Evolutionary conservation across 1,140 invertebrate species (phyloP).

Genomic region (Dysdera silvatica): DNA sequence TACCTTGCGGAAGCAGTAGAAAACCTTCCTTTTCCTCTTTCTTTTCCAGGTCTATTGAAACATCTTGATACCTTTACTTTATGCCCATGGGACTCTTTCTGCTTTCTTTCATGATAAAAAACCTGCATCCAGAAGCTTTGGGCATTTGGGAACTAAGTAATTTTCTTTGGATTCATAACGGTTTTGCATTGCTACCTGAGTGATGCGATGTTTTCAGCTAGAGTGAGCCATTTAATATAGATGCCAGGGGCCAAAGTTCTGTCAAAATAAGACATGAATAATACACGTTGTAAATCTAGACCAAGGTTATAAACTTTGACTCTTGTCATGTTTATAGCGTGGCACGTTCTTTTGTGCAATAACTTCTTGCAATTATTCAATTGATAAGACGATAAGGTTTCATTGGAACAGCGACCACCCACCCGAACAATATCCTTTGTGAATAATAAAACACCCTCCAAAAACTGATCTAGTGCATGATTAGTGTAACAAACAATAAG

Average conservation of each 20-base stretch:
- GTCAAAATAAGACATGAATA: background rate
- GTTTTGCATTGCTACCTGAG: too few species aligned
- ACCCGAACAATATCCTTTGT: slow-evolving; percentile 56
- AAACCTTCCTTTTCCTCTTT: too few species aligned
- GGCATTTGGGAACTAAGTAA: too few species aligned
- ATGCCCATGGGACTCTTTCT: too few species aligned
- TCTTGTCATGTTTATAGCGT: too few species aligned
- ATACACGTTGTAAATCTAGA: background rate
- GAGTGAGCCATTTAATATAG: background rate
- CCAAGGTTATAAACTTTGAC: background rate
- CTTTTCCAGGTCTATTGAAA: too few species aligned
- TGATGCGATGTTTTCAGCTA: background rate
- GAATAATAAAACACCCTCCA: slow-evolving; percentile 56
- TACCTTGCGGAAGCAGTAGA: too few species aligned
- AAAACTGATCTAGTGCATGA: slow-evolving; percentile 80
- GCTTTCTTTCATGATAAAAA: too few species aligned
- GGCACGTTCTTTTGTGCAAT: background rate
- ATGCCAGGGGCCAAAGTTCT: background rate
- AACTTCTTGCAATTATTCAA: slow-evolving; percentile 4
- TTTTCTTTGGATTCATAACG: too few species aligned
- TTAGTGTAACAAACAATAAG: slow-evolving; percentile 81
- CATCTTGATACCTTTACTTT: too few species aligned
- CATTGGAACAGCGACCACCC: slow-evolving; percentile 60
- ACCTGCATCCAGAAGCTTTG: too few species aligned
- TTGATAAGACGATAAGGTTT: slow-evolving; percentile 35